Evolutionary conservation across 2,797 vertebrate genomes (phyloP), one percentile per base, ranked within the genome.

Genomic region (Sebastes nivosus): DNA sequence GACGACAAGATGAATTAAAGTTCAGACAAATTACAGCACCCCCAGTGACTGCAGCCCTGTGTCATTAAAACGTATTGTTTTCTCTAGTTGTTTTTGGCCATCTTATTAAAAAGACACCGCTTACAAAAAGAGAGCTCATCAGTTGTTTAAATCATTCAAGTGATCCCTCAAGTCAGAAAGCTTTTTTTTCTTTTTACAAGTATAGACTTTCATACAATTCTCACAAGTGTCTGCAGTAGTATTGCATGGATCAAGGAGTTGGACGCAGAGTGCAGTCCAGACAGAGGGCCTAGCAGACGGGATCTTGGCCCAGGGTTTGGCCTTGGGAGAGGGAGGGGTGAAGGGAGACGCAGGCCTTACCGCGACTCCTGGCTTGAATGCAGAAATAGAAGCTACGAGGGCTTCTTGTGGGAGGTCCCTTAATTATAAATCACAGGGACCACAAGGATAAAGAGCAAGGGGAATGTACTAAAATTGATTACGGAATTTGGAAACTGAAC

Each of bases 231-330:
- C 77, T 93, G 84, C 85, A 77, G 79, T 84, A 81, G 81, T 82
- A 84, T 80, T 88, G 74, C 74, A 80, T 70, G 85, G 89, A 84
- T 91, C 84, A 89, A 91, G 84, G 81, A 80, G 73, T 78, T 90
- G 87, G 87, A 89, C 29, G 42, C 46, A 67, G 80, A 83, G 60
- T 75, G 70, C 70, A 73, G 79, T 86, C 79, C 88, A 89, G 86
- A 93, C 89, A 79, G 86, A 90, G 81, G 75, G 85, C 77, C 87
- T 78, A 79, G 87, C 88, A 89, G 94, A 94, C 85, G 79, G 88
- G 89, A 87, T 91, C 82, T 91, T 94, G 94, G 94, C 93, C 85
- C 80, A 20, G 69, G 66, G 57, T 86, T 84, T 84, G 86, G 86
- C 89, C 89, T 82, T 81, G 91, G 89, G 89, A 91, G 79, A 87